phyloP scores from a whole-genome alignment of 2,113 vertebrate genomes.

The Candoia aspera region DNA sequence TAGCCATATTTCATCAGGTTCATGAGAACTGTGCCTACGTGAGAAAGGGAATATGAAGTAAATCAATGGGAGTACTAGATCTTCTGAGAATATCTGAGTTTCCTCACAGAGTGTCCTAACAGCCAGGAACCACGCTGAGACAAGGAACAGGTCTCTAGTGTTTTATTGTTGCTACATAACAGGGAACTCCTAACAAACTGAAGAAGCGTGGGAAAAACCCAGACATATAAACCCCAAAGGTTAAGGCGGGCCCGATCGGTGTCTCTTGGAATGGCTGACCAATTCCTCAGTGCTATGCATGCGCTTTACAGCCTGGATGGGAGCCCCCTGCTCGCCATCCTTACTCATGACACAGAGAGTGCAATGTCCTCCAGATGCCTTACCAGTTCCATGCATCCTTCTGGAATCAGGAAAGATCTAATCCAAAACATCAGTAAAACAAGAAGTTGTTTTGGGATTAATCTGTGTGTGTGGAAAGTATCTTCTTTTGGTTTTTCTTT shows the following conservation, averaged over 20 bases:
- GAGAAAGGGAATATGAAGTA: not conserved
- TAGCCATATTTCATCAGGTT: not conserved
- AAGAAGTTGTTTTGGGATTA: not conserved
- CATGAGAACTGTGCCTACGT: not conserved
- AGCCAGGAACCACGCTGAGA: no score
- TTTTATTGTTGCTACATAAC: no score
- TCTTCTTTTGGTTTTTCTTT: not conserved
- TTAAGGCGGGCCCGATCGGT: no score
- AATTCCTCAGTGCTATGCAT: no score
- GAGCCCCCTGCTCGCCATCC: no score
- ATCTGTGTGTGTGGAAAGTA: not conserved
- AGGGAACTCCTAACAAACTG: no score
- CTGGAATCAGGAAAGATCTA: not conserved
- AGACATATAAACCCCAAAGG: no score
- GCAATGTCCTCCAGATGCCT: not conserved
- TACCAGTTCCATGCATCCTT: not conserved
- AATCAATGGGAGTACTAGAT: not conserved
- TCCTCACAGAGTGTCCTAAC: not conserved
- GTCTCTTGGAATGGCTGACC: no score
- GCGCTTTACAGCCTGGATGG: no score
- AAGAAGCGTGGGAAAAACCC: no score
- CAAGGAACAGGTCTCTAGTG: no score
- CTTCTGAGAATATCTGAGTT: not conserved
- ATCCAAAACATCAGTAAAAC: not conserved
- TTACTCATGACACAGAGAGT: no score